These are phyloP conservation scores for Conchocele bisecta DNA, from an alignment of 2,888 invertebrate species.

Conservation along the genomic window DNA sequence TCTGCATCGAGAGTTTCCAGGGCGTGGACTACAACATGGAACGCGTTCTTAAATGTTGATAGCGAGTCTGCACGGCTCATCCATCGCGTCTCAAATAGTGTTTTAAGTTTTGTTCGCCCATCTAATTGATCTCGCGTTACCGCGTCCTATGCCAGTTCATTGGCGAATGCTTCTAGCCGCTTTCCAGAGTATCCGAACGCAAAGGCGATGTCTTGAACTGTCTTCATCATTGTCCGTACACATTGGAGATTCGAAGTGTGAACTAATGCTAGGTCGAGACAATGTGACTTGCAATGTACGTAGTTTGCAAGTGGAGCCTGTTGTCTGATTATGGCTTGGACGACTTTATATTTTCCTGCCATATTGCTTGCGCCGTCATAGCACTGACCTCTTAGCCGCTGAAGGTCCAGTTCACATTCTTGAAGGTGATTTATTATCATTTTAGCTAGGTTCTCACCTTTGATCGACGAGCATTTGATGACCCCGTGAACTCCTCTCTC, in stretches of 20 bases:
- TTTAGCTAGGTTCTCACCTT: not conserved
- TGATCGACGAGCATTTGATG: constrained; percentile 19
- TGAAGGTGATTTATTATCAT: constrained; percentile 7
- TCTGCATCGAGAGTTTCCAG: constrained; percentile 12
- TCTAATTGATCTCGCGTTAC: constrained; percentile 6
- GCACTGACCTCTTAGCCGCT: constrained; percentile 18
- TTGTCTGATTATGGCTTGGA: constrained; percentile 17
- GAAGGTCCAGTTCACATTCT: constrained; percentile 1
- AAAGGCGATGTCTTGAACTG: constrained; percentile 24
- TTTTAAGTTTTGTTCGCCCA: not conserved
- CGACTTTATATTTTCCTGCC: constrained; percentile 25
- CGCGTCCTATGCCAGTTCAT: not conserved
- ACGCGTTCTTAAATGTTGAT: constrained; percentile 2
- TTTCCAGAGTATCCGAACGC: constrained; percentile 21
- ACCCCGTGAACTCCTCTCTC: not conserved
- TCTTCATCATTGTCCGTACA: constrained; percentile 16
- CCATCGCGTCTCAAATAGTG: constrained; percentile 20
- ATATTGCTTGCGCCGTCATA: constrained; percentile 30
- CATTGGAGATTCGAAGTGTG: constrained; percentile 6
- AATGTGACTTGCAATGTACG: constrained; percentile 19
- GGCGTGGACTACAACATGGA: constrained; percentile 14
- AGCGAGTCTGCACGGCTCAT: constrained; percentile 8
- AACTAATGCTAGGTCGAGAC: constrained; percentile 1
- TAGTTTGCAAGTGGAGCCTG: constrained; percentile 10
- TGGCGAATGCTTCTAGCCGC: not conserved